Conservation (phyloP, 2,888 invertebrate genomes). For the Bimastos eiseni region DNA sequence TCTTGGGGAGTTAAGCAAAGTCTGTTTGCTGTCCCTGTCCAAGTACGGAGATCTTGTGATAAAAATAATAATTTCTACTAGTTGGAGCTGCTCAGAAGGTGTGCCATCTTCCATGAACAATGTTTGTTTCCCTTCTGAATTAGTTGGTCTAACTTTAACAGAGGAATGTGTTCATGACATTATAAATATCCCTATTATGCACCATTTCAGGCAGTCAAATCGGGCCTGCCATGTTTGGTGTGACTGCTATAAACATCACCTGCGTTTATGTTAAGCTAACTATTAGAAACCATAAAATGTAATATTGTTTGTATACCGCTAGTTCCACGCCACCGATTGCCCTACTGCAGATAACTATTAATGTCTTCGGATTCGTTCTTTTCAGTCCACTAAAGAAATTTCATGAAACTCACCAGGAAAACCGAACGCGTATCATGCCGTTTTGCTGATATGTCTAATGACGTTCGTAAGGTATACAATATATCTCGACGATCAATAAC, state of each 20-base stretch:
- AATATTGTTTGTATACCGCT: background rate
- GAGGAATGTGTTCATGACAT: background rate
- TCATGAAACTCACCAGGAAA: background rate
- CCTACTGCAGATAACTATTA: background rate
- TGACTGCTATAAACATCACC: background rate
- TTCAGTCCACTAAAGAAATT: background rate
- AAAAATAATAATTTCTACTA: too few relatives aligned
- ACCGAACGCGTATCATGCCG: background rate
- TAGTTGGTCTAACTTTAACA: too few relatives aligned
- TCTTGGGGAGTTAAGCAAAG: too few relatives aligned
- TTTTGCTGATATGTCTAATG: background rate
- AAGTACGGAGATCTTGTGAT: too few relatives aligned
- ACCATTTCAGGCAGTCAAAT: background rate
- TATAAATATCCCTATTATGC: background rate
- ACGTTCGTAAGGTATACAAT: slow-evolving; percentile 3
- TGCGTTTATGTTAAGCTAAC: background rate
- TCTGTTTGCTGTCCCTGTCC: too few relatives aligned
- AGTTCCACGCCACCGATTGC: background rate
- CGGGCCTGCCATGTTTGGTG: background rate
- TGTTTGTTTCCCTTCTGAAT: too few relatives aligned
- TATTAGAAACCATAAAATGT: background rate
- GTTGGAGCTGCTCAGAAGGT: too few relatives aligned
- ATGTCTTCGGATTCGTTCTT: background rate
- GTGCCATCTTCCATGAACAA: too few relatives aligned
- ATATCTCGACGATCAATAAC: background rate